These are phyloP conservation scores for Echinops telfairi DNA, from an alignment of 2,113 vertebrate genomes.

Conservation along the genomic window DNA sequence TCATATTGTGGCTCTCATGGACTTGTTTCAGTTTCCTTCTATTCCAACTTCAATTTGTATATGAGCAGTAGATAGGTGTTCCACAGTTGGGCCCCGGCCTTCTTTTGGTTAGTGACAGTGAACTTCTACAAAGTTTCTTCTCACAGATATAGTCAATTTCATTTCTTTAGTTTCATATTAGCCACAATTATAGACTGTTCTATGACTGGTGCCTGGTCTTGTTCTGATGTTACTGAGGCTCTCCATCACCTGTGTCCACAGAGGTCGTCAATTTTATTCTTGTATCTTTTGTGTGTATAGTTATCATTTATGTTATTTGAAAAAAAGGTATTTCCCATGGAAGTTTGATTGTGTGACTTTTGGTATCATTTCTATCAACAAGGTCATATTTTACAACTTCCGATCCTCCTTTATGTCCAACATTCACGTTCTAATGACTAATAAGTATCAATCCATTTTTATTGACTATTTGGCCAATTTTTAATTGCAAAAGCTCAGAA, in stretches of 20 bases:
- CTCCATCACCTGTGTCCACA: neutral
- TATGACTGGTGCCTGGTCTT: too few species aligned
- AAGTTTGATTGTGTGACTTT: neutral
- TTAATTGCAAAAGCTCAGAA: neutral
- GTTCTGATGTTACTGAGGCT: neutral
- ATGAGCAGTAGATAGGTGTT: neutral
- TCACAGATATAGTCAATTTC: too few species aligned
- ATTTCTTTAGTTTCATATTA: too few species aligned
- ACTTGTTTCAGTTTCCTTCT: neutral
- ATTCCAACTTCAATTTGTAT: neutral
- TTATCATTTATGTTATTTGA: neutral
- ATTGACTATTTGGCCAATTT: neutral
- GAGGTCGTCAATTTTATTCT: neutral
- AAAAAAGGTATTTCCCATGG: neutral
- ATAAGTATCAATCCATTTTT: neutral
- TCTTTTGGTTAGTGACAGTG: neutral
- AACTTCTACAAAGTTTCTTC: too few species aligned
- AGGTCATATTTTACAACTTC: neutral
- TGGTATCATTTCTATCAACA: neutral
- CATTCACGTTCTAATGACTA: neutral
- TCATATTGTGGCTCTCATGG: neutral
- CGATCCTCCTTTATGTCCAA: neutral
- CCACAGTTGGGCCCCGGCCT: neutral
- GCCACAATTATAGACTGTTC: too few species aligned
- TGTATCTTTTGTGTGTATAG: neutral